A percentile compares a stretch with the other conserved stretches of the same genome.
Conservation (phyloP, 2,888 invertebrate genomes). For the Sylvicola cinctus region DNA sequence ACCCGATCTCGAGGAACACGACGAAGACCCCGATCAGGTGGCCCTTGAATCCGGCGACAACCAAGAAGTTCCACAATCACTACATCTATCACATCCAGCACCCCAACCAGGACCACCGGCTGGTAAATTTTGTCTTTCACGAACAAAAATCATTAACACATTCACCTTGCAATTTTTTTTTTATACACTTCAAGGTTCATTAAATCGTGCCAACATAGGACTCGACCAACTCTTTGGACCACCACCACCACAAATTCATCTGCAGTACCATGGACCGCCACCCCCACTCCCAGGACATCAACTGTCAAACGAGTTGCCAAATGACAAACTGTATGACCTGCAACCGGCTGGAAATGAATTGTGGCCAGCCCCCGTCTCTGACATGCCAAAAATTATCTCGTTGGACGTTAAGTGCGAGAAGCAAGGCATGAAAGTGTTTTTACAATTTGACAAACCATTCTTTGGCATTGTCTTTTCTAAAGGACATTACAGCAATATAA, state of each 20-base stretch:
- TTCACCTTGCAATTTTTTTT: constrained; percentile 6
- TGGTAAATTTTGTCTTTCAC: not conserved
- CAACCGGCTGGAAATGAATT: constrained; percentile 40
- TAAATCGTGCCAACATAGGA: constrained; percentile 18
- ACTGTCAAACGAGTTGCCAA: constrained; percentile 10
- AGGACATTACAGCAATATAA: constrained; percentile 81
- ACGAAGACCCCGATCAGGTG: constrained; percentile 45
- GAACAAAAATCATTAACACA: not conserved
- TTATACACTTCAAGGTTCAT: constrained; percentile 30
- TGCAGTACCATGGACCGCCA: constrained; percentile 53
- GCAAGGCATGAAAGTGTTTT: constrained; percentile 79
- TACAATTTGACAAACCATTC: constrained; percentile 88
- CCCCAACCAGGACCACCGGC: constrained; percentile 12
- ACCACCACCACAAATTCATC: constrained; percentile 30
- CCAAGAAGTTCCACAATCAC: constrained; percentile 31
- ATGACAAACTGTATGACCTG: constrained; percentile 15
- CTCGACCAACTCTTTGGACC: constrained; percentile 30
- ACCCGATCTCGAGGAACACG: constrained; percentile 32
- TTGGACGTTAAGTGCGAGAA: constrained; percentile 89
- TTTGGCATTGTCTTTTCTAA: constrained; percentile 91
- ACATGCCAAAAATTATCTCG: constrained; percentile 85
- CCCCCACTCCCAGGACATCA: constrained; percentile 35
- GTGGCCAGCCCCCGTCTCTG: constrained; percentile 69
- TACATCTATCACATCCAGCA: constrained; percentile 23
- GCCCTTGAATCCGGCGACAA: constrained; percentile 52